Evolutionary conservation across 2,797 vertebrate genomes (phyloP), one percentile per base, ranked within the genome.

Genomic region (Smutsia gigantea): DNA sequence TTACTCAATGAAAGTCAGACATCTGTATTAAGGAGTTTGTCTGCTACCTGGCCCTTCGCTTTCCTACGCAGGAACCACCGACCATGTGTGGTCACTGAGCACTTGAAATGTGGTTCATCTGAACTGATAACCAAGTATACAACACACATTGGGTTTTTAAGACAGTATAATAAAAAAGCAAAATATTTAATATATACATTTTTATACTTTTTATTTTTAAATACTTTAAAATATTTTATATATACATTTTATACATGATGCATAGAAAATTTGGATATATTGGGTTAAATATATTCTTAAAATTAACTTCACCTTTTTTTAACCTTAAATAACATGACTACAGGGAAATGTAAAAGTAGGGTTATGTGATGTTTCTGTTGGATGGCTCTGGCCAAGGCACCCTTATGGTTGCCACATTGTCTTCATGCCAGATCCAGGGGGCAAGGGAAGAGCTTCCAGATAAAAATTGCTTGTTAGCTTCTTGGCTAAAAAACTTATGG

Each of bases 221-320:
- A 39, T 39, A 39, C 37, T 39, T 39, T 39, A 39, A 53, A 92
- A 87, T 51, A 53, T 69, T 46, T 72, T 29, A 63, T 37, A 51
- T 66, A 59, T 63, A 66, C 39, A 59, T 93, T 92, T 94, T 90
- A 51, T 81, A 82, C 11, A 77, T 86, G 39, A 63, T 86, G n/a
- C 85, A 90, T 77, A 74, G 29, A 88, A 79, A 71, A 53, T 89
- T 81, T 29, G 61, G 84, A 79, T 84, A 86, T 72, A 71, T 27
- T 55, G 39, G n/a, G 5, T 51, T 85, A 92, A 90, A 34, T 77
- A 90, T 34, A 61, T 39, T 64, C 74, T 63, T 95, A 86, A 94
- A 88, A 90, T 77, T 53, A 66, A 85, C 78, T 64, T 90, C 8
- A 71, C n/a, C 2, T 66, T 94, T 46, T 46, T 46, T 46, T 46